These are phyloP conservation scores for Pterostichus niger DNA, from an alignment of 2,888 invertebrate species.

Conservation along the genomic window DNA sequence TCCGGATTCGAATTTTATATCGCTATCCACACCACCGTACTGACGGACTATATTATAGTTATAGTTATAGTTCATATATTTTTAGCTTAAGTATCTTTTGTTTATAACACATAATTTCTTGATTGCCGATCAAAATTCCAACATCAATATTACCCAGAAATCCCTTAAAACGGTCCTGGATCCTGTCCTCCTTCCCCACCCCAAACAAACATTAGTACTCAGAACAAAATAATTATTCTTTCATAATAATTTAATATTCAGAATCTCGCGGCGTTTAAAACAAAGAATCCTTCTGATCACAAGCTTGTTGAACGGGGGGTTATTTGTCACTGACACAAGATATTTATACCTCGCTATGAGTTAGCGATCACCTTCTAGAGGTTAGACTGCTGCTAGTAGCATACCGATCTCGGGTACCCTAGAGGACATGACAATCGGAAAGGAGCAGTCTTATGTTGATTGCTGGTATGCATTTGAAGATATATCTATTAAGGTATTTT, in stretches of 20 bases:
- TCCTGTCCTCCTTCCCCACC: not conserved
- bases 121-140: too few relatives aligned
- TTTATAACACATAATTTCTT: too few relatives aligned
- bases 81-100: too few relatives aligned
- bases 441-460: slow-evolving; percentile 39
- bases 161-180: too few relatives aligned
- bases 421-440: not conserved
- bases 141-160: too few relatives aligned
- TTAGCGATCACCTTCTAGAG: slow-evolving; percentile 74
- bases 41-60: too few relatives aligned
- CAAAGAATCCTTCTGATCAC: slow-evolving; percentile 56
- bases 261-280: slow-evolving; percentile 45
- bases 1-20: too few relatives aligned
- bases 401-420: slow-evolving; percentile 68
- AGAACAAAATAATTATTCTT: slow-evolving; percentile 62
- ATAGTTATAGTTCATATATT: too few relatives aligned
- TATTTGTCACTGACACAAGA: slow-evolving; percentile 77
- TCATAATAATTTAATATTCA: slow-evolving; percentile 65
- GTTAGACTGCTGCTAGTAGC: slow-evolving; percentile 75
- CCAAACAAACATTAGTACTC: slow-evolving; percentile 35
- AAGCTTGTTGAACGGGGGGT: slow-evolving; percentile 71
- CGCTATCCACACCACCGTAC: too few relatives aligned
- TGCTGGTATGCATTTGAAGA: slow-evolving; percentile 72
- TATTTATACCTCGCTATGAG: slow-evolving; percentile 76
- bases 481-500: slow-evolving; percentile 74